These are phyloP conservation scores for Psococerastis gibbosa DNA, from an alignment of 2,888 invertebrate genomes.

Conservation along the genomic window DNA sequence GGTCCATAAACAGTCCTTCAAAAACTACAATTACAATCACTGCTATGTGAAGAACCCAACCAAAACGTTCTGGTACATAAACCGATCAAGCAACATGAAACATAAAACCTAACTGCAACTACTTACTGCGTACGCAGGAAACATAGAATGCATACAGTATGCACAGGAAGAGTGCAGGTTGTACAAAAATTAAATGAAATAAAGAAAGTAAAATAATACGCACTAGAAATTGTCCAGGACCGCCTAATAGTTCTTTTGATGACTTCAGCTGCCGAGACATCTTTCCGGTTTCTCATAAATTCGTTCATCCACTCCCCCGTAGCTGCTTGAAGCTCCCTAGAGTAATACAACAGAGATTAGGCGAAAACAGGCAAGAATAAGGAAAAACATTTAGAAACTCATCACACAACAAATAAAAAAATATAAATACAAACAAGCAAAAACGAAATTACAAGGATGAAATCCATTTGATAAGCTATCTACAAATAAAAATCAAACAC, in stretches of 20 bases:
- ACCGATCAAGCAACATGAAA: no score
- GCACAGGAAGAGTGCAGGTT: no score
- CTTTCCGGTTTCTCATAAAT: constrained; percentile 31
- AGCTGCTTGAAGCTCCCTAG: constrained; percentile 46
- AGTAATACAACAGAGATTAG: constrained; percentile 22
- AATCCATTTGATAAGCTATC: background rate
- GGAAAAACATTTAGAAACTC: constrained; percentile 2
- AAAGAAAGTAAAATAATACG: constrained; percentile 22
- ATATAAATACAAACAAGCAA: constrained; percentile 13
- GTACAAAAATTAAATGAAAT: no score
- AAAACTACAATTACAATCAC: no score
- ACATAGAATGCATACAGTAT: no score
- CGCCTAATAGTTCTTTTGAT: constrained; percentile 44
- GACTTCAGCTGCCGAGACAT: constrained; percentile 35
- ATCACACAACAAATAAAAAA: constrained; percentile 5
- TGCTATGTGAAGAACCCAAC: no score
- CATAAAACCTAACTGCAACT: no score
- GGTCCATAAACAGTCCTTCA: no score
- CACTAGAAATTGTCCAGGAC: constrained; percentile 55
- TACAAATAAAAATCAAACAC: no score
- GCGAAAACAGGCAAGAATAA: constrained; percentile 6
- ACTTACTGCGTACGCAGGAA: no score
- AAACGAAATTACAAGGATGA: constrained; percentile 11
- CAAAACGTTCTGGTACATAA: no score
- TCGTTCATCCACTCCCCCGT: constrained; percentile 52